Evolutionary conservation across 2,888 invertebrate genomes (phyloP), one percentile per base, ranked within the genome.

Genomic region (Scotopteryx bipunctaria): DNA sequence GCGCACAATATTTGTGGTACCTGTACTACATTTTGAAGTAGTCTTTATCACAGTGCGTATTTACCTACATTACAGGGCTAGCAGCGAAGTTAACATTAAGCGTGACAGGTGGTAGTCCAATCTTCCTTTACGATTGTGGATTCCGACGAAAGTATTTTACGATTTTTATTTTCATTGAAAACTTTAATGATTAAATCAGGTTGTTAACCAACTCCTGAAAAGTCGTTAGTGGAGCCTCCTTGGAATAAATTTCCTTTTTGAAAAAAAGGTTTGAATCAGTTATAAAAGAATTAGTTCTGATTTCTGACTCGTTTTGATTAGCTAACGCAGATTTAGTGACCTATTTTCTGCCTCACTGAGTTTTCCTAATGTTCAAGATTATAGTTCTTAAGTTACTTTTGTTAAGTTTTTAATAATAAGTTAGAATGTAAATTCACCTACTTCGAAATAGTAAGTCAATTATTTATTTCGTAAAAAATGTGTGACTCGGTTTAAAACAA

Each of bases 51-150:
- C 35, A 31, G 43, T 48, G 40, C 38, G 23, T 21, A 15, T 27
- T 23, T 11, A 25, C 16, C 13, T 17, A 32, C 57, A 70, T 69
- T 58, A 67, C 62, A 64, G 55, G 61, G 48, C 49, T 40, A 49
- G 55, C 38, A 48, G 54, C 50, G 35, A 49, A 58, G 54, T 64
- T 69, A 63, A 66, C 67, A 64, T 67, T 62, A 62, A 60, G 51
- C 49, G 71, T 69, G 70, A 66, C 74, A 72, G 74, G 71, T 74
- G 73, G 65, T 64, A 59, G 59, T 66, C 66, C 69, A 69, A 73
- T 74, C 68, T 66, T 48, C 71, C 62, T 74, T 74, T 73, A 73
- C 71, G 73, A 72, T 68, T 73, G 62, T 46, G 61, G 68, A 69
- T 69, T 67, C 63, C 63, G 54, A 45, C 56, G 57, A 61, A 61